These are phyloP conservation scores for Bufo bufo DNA, from an alignment of 2,113 vertebrate species.

Conservation along the genomic window DNA sequence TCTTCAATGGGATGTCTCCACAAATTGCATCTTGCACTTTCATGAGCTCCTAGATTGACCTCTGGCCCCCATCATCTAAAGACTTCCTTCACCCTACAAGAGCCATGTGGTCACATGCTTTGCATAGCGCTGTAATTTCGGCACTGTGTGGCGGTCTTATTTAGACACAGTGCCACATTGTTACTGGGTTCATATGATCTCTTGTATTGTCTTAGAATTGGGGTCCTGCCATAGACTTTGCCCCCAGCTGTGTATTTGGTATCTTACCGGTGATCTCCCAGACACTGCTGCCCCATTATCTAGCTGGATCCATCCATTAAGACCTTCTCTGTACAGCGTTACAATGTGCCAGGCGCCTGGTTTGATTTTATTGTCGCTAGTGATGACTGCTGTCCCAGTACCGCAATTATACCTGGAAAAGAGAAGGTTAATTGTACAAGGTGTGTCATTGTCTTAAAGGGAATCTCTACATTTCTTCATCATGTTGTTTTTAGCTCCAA, in stretches of 20 bases:
- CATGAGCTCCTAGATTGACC: too few species aligned
- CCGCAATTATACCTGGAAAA: constrained; percentile 92
- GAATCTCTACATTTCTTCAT: background rate
- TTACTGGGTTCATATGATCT: background rate
- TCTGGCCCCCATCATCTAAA: too few species aligned
- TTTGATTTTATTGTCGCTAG: constrained; percentile 80
- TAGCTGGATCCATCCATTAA: constrained; percentile 84
- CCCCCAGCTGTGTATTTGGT: background rate
- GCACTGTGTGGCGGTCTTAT: too few species aligned
- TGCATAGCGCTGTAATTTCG: too few species aligned
- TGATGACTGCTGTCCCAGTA: constrained; percentile 83
- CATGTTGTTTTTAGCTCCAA: too few species aligned
- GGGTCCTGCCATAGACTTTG: background rate
- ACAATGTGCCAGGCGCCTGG: constrained; percentile 85
- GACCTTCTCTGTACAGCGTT: constrained; percentile 83
- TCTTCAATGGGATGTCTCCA: too few species aligned
- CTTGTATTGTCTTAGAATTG: background rate
- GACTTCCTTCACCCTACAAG: too few species aligned
- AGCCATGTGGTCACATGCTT: too few species aligned
- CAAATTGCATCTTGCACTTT: too few species aligned
- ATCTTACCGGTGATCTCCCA: constrained; percentile 86
- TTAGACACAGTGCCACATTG: too few species aligned
- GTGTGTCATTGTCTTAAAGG: background rate
- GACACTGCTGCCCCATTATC: constrained; percentile 80
- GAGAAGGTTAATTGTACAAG: background rate